These are phyloP conservation scores for Pterois miles DNA, from an alignment of 2,797 vertebrate genomes.

Conservation along the genomic window DNA sequence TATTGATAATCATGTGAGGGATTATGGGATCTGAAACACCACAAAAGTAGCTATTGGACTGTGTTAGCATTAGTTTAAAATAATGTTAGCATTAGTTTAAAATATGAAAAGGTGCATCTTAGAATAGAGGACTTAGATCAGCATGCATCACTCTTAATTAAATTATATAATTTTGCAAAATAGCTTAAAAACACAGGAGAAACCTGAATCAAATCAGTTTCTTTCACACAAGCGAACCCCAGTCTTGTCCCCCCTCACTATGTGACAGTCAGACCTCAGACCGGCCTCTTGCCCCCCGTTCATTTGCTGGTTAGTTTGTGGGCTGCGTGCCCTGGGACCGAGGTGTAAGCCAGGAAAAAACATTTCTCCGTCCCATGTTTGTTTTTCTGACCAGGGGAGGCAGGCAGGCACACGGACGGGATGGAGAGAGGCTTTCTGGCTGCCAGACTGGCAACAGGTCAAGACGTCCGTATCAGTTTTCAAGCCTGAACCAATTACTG, in stretches of 20 bases:
- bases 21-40: background rate
- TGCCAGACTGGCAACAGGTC: conserved; percentile 68
- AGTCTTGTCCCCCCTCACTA: conserved; percentile 25
- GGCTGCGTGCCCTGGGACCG: conserved; percentile 66
- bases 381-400: conserved; percentile 77
- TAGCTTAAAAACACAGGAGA: background rate
- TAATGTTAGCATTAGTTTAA: too few species aligned
- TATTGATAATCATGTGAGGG: background rate
- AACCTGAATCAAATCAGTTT: conserved; percentile 27
- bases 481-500: conserved; percentile 77
- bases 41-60: background rate
- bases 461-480: conserved; percentile 68
- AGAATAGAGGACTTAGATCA: background rate
- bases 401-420: conserved; percentile 49
- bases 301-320: conserved; percentile 57
- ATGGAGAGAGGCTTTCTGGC: conserved; percentile 57
- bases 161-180: conserved; percentile 5
- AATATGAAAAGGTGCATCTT: background rate
- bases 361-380: conserved; percentile 70
- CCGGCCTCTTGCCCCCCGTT: conserved; percentile 60
- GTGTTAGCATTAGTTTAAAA: background rate
- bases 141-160: background rate
- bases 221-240: conserved; percentile 48
- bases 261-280: conserved; percentile 65
- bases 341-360: conserved; percentile 80